Percentiles rank a stretch among this genome's conserved stretches.
phyloP scores from a whole-genome alignment of 2,113 vertebrate genomes.

The Trachemys scripta region DNA sequence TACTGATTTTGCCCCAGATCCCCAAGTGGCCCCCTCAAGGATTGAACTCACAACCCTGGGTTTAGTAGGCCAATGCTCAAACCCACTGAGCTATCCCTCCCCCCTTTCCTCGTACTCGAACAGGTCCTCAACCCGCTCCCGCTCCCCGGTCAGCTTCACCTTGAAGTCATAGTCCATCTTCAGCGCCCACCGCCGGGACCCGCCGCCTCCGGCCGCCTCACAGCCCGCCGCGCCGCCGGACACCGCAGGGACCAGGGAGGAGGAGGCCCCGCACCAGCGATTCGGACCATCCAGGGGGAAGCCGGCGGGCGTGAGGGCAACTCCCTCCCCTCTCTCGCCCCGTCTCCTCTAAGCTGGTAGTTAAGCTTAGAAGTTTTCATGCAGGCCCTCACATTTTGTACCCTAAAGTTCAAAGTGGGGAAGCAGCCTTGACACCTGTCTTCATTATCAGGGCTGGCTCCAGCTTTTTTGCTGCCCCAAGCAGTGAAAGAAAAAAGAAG shows the following conservation, averaged over 20 bases:
- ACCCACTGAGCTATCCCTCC: too few species aligned
- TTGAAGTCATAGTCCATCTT: conserved; percentile 99
- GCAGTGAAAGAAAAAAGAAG: too few species aligned
- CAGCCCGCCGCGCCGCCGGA: conserved; percentile 30
- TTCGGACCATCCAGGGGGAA: conserved; percentile 75
- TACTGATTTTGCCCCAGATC: too few species aligned
- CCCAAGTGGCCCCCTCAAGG: too few species aligned
- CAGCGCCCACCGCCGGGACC: conserved; percentile 67
- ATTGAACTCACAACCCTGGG: too few species aligned
- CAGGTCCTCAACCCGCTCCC: conserved; percentile 97
- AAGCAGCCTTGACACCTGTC: neutral
- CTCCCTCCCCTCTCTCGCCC: conserved; percentile 22
- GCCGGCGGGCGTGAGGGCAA: neutral
- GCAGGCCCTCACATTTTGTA: too few species aligned
- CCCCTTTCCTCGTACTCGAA: conserved; percentile 99
- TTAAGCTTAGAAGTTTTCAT: too few species aligned
- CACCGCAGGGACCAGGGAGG: conserved; percentile 36
- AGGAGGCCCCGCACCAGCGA: conserved; percentile 65
- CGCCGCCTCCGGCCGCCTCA: conserved; percentile 1
- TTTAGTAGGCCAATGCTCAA: too few species aligned
- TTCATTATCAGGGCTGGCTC: neutral
- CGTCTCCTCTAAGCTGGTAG: neutral
- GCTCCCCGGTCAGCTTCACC: conserved; percentile 96
- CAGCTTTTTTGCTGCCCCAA: too few species aligned
- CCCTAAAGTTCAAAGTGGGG: too few species aligned